Evolutionary conservation across 1,140 invertebrate species (phyloP).

Genomic region (Drosophila truncata): DNA sequence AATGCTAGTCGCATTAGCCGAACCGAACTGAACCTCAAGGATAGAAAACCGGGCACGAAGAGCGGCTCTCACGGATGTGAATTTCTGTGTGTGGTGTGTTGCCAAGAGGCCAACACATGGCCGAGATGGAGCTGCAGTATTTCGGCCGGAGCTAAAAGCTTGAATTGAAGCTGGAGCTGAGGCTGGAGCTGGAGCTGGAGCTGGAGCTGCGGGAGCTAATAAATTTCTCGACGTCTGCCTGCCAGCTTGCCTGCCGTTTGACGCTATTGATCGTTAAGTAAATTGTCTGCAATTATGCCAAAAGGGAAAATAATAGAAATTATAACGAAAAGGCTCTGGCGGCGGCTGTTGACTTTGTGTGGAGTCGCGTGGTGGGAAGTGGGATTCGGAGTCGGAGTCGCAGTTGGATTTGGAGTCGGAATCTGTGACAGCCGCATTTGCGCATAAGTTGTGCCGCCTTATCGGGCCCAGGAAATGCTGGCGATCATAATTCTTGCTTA

Average conservation of each 20-base stretch:
- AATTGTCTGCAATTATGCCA: conserved; percentile 84
- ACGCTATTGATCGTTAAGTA: conserved; percentile 84
- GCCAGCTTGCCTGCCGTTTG: conserved; percentile 67
- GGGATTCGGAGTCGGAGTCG: background rate
- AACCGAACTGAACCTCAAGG: conserved; percentile 56
- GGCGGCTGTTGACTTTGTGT: conserved; percentile 71
- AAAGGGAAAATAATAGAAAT: conserved; percentile 84
- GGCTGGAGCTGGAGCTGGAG: conserved; percentile 11
- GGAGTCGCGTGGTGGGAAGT: conserved; percentile 59
- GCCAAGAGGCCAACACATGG: conserved; percentile 71
- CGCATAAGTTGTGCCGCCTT: conserved; percentile 68
- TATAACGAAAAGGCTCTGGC: conserved; percentile 76
- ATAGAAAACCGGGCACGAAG: conserved; percentile 71
- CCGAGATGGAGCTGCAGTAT: conserved; percentile 25
- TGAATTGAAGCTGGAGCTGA: background rate
- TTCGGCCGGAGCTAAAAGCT: conserved; percentile 2
- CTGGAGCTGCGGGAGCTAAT: conserved; percentile 79
- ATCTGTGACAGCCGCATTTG: conserved; percentile 62
- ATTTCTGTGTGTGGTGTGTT: conserved; percentile 40
- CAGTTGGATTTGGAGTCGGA: conserved; percentile 6
- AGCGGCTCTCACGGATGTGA: conserved; percentile 73
- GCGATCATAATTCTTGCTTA: conserved; percentile 79
- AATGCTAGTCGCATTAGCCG: conserved; percentile 70
- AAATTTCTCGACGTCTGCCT: conserved; percentile 71
- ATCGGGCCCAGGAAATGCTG: conserved; percentile 65